Base-by-base conservation (phyloP, 2,888 invertebrate species). In the Lycophotia porphyrea region DNA sequence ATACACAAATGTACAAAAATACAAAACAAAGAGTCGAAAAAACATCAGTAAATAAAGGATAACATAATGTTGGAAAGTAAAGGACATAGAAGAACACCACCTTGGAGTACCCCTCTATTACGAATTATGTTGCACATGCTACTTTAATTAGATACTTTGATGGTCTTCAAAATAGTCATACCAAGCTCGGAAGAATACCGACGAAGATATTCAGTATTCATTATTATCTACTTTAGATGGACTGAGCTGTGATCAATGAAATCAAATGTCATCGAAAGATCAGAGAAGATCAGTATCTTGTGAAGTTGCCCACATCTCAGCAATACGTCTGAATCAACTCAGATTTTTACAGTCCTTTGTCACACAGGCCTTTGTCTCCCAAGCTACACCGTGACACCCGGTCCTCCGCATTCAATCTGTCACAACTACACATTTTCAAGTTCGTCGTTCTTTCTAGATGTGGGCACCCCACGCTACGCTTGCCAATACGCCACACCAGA, bases 241-340 rank as follows among this genome's bases (percentile, higher is more conserved):
- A 69, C 9, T 8, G 18, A 36, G 15, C 13, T 21, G n/a, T 31
- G 24, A 44, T 42, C 21, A 52, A 69, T 66, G 21, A 44, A 49
- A 52, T 69, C 21, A 65, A 61, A 47, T 2, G n/a, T 39, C 9
- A 55, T 49, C 4, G 39, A 65, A 44, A 69, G n/a, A 61, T 69
- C 31, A 47, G 31, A 47, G 27, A 47, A 64, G 7, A 64, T 24
- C 15, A 49, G 15, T 27, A 65, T 52, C 5, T 15, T 65, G 18
- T 9, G 11, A 49, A 27, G 15, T 39, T 49, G 34, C 44, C 31
- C 36, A n/a, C 36, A n/a, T 68, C 31, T 70, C 18, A n/a, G 34
- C 52, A 69, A 5, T 4, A 27, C 58, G 8, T 65, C 27, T 34
- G n/a, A 36, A 27, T 55, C n/a, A 21, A 39, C 5, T 55, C 13